Base-by-base conservation (phyloP, 2,113 vertebrate species). In the Eurypyga helias region DNA sequence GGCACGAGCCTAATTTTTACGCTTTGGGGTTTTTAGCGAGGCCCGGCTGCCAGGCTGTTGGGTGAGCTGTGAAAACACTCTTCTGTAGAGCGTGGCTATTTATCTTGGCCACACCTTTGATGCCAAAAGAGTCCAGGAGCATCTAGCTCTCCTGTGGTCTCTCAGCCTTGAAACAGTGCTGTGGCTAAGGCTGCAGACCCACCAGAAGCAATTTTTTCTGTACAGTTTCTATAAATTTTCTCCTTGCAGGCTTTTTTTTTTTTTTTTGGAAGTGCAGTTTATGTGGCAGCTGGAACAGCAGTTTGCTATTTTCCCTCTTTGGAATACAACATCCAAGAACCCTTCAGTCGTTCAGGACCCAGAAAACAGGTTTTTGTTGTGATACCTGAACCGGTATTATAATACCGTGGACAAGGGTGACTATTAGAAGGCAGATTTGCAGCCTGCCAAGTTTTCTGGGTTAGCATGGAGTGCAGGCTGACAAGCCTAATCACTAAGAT, bases 1-100 rank as follows among this genome's bases (percentile, higher is more conserved):
- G 78, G 79, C 48, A 52, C 45, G 65, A 94, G 67, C 76, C 93
- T n/a, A 93, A 69, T 95, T 85, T 87, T 91, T 96, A 69, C 77
- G 33, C 80, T 94, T 87, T 86, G 24, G 45, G 7, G 41, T 87
- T 93, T 93, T 95, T 81, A 95, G 73, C 2, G 3, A 93, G 24
- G 23, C 49, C 55, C 86, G 96, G 90, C 75, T 97, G 91, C 90
- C 83, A 96, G 61, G 21, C 36, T 85, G 72, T 81, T 81, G 76
- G 52, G 64, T 91, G 41, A 92, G 91, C 43, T 95, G 79, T 80
- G 67, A 96, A 97, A 97, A 92, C 28, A 46, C 66, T 78, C 33
- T 79, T 96, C n/a, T 82, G 38, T 43, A 85, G 85, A 83, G 36
- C 78, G 83, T 93, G 21, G 69, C 84, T 95, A 85, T 97, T 97